Percentiles rank a stretch among this genome's conserved stretches.
Conservation (phyloP, 2,888 invertebrate species). For the Anarsia innoxiella region DNA sequence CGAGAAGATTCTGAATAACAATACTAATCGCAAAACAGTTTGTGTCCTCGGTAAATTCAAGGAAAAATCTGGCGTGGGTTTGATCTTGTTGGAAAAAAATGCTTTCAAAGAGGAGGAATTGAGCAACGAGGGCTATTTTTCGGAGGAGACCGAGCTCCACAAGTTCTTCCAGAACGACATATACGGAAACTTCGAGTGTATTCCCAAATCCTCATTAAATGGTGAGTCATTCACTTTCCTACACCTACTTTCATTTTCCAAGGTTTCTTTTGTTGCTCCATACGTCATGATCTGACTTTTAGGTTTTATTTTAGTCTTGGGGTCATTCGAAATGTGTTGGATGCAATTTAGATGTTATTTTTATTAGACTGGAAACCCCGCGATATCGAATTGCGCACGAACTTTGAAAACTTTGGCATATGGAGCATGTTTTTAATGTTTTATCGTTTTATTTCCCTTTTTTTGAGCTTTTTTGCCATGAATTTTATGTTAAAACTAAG, state of each 20-base stretch:
- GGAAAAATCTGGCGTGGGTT: slow-evolving; percentile 77
- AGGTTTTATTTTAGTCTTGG: slow-evolving; percentile 14
- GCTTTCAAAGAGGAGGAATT: slow-evolving; percentile 82
- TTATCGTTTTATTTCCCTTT: too few relatives aligned
- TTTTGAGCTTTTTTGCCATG: too few relatives aligned
- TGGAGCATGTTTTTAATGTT: too few relatives aligned
- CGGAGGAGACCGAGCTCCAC: slow-evolving; percentile 72
- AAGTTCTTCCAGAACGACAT: slow-evolving; percentile 87
- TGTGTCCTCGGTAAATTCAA: slow-evolving; percentile 81
- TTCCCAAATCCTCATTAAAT: slow-evolving; percentile 76
- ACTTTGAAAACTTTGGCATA: too few relatives aligned
- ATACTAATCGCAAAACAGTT: slow-evolving; percentile 81
- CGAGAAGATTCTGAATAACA: slow-evolving; percentile 81
- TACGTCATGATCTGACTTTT: slow-evolving; percentile 30
- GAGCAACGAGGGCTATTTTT: slow-evolving; percentile 75
- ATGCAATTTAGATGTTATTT: neutral
- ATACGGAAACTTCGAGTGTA: slow-evolving; percentile 87
- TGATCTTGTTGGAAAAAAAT: slow-evolving; percentile 88
- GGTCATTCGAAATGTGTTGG: slow-evolving; percentile 1
- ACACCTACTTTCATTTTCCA: slow-evolving; percentile 35
- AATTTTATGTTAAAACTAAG: too few relatives aligned
- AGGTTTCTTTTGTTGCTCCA: slow-evolving; percentile 25
- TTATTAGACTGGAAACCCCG: too few relatives aligned
- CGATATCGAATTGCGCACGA: too few relatives aligned
- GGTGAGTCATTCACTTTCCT: slow-evolving; percentile 63